Evolutionary conservation across 2,113 vertebrate species (phyloP).

Genomic region (Plotosus lineatus): DNA sequence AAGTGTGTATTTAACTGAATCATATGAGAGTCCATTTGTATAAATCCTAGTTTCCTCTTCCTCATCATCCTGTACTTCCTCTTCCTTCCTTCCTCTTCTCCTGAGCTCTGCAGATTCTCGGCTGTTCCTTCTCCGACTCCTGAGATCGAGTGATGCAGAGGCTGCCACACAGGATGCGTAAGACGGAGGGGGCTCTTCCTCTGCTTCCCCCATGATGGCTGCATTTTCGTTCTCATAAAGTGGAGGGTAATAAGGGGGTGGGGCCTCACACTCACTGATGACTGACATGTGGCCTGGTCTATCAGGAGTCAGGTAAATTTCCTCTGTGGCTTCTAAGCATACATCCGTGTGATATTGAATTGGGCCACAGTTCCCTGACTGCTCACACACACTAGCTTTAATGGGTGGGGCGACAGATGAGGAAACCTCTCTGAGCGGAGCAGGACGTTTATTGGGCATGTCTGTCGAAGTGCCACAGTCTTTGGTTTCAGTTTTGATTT

Average conservation of each 20-base stretch:
- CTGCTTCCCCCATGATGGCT: slow-evolving; percentile 88
- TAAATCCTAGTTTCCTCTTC: slow-evolving; percentile 54
- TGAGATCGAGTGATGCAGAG: slow-evolving; percentile 62
- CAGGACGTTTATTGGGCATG: slow-evolving; percentile 80
- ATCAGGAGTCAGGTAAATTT: slow-evolving; percentile 91
- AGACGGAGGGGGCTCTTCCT: slow-evolving; percentile 75
- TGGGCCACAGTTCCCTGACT: slow-evolving; percentile 79
- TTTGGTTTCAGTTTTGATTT: slow-evolving; percentile 86
- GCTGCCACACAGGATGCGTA: slow-evolving; percentile 70
- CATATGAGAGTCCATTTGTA: slow-evolving; percentile 90
- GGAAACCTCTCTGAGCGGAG: slow-evolving; percentile 76
- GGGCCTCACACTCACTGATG: slow-evolving; percentile 87
- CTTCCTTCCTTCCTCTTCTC: neutral
- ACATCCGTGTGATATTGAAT: slow-evolving; percentile 88
- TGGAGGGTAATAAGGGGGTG: slow-evolving; percentile 78
- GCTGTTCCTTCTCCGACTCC: slow-evolving; percentile 48
- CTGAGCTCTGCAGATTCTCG: neutral
- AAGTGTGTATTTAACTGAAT: slow-evolving; percentile 95
- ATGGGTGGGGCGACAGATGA: slow-evolving; percentile 62
- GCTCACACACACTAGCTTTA: slow-evolving; percentile 69
- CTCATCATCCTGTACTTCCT: neutral
- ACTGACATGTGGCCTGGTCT: slow-evolving; percentile 88
- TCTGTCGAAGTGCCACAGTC: slow-evolving; percentile 93
- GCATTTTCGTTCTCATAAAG: slow-evolving; percentile 80
- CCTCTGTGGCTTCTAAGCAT: slow-evolving; percentile 89